Evolutionary conservation across 1,140 invertebrate genomes (phyloP), one percentile per base, ranked within the genome.

Genomic region (Atta cephalotes): DNA sequence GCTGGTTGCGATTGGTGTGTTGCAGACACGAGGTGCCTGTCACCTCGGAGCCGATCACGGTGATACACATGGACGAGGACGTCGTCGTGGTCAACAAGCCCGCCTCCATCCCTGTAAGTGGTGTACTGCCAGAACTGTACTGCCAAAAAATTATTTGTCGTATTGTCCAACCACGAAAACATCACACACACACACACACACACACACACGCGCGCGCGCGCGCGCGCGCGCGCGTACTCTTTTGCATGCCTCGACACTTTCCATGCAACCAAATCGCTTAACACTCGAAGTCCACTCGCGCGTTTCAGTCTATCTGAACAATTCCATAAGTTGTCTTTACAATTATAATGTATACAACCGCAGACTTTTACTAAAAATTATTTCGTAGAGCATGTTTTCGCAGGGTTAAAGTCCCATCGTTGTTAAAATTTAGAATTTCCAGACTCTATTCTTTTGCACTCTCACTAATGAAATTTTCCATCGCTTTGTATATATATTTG

Each of bases 1-100:
- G 93, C 95, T 95, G 95, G 95, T 95, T 94, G 92, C 94, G 93
- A 95, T 95, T 95, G 92, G 93, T 95, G 94, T 95, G 95, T 98
- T 98, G 93, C 97, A 99, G 99, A 97, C 99, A 99, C 97, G 99
- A 99, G 97, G 98, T 99, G 95, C 98, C 98, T 94, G 98, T 99
- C 95, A 98, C 98, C 95, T 98, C 97, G 95, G 97, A 98, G 96
- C 97, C 97, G 94, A 98, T 99, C 96, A 97, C 98, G 95, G 98
- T 99, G 95, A 97, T 99, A 94, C 97, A 98, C 96, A 98, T 99
- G 96, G 98, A 98, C 96, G 98, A 99, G 95, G 98, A 99, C 96
- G 97, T 99, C 96, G 97, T 99, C 95, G 99, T 99, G 95, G 98
- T 99, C 95, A 99, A 99, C 97, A 99, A 99, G 97, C 99, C 99